A percentile compares a stretch with the other conserved stretches of the same genome.
Evolutionary conservation across 2,888 invertebrate genomes (phyloP).

Genomic region (Tiphia femorata): DNA sequence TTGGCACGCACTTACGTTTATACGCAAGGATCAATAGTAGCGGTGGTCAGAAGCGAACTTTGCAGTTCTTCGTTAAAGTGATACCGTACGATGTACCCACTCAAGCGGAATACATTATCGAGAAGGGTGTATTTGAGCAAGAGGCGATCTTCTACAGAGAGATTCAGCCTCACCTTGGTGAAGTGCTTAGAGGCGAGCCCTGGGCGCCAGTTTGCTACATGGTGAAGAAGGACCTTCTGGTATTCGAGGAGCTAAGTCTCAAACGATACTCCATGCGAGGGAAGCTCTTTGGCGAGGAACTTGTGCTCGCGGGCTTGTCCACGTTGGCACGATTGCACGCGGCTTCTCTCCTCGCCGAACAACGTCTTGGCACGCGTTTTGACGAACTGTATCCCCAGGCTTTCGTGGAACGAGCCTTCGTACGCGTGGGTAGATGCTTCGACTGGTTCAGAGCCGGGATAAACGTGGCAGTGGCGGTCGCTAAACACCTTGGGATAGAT

Average conservation of each 20-base stretch:
- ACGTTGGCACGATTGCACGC: slow-evolving; percentile 58
- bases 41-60: background rate
- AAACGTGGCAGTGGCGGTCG: slow-evolving; percentile 44
- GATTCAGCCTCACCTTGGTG: slow-evolving; percentile 66
- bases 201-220: slow-evolving; percentile 62
- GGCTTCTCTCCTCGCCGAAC: slow-evolving; percentile 56
- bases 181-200: slow-evolving; percentile 42
- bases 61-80: slow-evolving; percentile 74
- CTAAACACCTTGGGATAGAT: slow-evolving; percentile 45
- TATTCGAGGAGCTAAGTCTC: slow-evolving; percentile 66
- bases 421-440: slow-evolving; percentile 28
- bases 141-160: slow-evolving; percentile 70
- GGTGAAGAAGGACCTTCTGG: slow-evolving; percentile 52
- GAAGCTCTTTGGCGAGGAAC: slow-evolving; percentile 47
- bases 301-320: slow-evolving; percentile 47
- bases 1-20: slow-evolving; percentile 52
- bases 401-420: slow-evolving; percentile 49
- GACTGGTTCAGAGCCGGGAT: slow-evolving; percentile 49
- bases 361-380: slow-evolving; percentile 43
- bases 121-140: slow-evolving; percentile 70
- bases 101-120: slow-evolving; percentile 70
- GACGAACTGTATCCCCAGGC: slow-evolving; percentile 48
- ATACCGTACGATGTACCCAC: slow-evolving; percentile 71
- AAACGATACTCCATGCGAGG: slow-evolving; percentile 52
- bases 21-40: slow-evolving; percentile 29